phyloP scores from a whole-genome alignment of 2,797 vertebrate genomes.

The Malurus splendens region DNA sequence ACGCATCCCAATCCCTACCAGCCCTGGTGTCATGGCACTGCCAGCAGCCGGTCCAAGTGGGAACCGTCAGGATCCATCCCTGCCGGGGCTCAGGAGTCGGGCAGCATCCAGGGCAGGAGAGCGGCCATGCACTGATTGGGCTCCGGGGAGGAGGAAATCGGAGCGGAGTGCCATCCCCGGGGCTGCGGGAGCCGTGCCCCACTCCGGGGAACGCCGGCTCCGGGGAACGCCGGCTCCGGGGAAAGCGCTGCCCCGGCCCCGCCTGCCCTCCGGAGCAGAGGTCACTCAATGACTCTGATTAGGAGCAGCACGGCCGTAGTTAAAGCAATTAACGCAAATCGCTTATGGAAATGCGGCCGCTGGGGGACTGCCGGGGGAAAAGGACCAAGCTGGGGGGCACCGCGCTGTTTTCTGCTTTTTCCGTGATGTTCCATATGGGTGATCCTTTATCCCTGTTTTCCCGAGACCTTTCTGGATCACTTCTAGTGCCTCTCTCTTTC shows the following conservation, averaged over 20 bases:
- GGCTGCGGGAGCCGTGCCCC: neutral
- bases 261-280: neutral
- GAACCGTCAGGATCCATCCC: neutral
- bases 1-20: accelerated
- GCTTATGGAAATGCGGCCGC: neutral
- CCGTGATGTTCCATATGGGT: accelerated
- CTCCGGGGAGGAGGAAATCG: neutral
- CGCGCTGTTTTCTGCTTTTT: neutral
- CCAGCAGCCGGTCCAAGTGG: neutral
- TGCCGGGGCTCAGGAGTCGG: accelerated
- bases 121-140: neutral
- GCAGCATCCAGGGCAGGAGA: neutral
- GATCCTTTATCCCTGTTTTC: neutral
- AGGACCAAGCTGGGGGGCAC: neutral
- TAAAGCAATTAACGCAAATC: conserved; percentile 2
- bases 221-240: neutral
- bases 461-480: neutral
- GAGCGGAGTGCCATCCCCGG: neutral
- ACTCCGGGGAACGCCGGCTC: neutral
- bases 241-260: neutral
- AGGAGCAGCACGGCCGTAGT: neutral
- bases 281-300: neutral
- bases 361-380: neutral
- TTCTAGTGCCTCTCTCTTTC: neutral
- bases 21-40: neutral